Base-by-base conservation (phyloP, 2,888 invertebrate species). In the Andrena marginata region DNA sequence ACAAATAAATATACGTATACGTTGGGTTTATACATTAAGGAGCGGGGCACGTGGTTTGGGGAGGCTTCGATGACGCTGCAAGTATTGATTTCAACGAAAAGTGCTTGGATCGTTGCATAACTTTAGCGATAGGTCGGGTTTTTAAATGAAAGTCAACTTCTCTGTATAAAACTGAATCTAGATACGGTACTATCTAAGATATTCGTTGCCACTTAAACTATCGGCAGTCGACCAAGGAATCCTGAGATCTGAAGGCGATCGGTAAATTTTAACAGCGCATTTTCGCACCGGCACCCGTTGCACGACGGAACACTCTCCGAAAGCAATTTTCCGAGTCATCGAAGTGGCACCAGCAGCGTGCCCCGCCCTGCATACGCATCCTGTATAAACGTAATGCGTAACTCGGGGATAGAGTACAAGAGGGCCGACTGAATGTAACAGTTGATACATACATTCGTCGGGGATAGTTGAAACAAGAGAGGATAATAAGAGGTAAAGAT, bases 391-490 rank as follows among this genome's bases (percentile, higher is more conserved):
- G 48, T 51, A 31, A 35, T 33, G 42, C 65, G 35, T 48, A 64
- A 33, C 54, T 26, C 65, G 69, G 42, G 23, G 23, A 48, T 60
- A 77, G 49, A n/a, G 64, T 51, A 63, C 62, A 56, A 68, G 42
- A 51, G 29, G 42, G 42, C 65, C 49, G 70, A 76, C n/a, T 10
- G 54, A 67, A 62, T 62, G 65, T 71, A 67, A 78, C 33, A 42
- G 13, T 72, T 59, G 72, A 65, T 77, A 60, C 65, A 67, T 64
- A 51, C 49, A 31, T 63, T 77, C 23, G 33, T 49, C 42, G 20
- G 54, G 51, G 51, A 23, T 26, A 64, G 20, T 62, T 70, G 23
- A 26, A 54, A 67, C 3, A 31, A 35, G n/a, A 51, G 6, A 16
- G 20, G 64, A 59, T 20, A 42, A 23, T 42, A 59, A 80, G 35